These are phyloP conservation scores for Botrylloides violaceus DNA, from an alignment of 23 tunicate species.

Conservation along the genomic window DNA sequence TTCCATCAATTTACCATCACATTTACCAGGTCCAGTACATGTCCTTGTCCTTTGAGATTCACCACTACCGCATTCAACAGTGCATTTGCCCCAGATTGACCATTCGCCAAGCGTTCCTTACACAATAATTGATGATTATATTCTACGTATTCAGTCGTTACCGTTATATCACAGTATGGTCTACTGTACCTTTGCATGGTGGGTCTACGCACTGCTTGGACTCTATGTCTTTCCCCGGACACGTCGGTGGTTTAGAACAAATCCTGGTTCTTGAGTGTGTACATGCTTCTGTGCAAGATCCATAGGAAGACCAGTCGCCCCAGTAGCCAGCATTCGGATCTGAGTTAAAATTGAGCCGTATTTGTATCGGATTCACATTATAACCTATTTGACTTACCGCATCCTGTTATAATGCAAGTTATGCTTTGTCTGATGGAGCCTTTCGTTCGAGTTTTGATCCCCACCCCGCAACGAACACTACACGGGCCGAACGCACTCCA, in stretches of 20 bases:
- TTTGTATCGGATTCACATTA: too few species aligned
- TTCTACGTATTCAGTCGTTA: too few species aligned
- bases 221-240: background rate
- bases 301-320: background rate
- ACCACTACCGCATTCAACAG: background rate
- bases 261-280: background rate
- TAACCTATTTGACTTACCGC: too few species aligned
- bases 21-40: background rate
- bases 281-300: background rate
- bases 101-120: background rate
- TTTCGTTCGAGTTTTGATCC: background rate
- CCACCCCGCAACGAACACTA: background rate
- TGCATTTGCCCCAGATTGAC: background rate
- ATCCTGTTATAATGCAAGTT: background rate
- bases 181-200: too few species aligned
- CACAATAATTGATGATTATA: too few species aligned
- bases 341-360: background rate
- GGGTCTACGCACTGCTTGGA: background rate
- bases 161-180: too few species aligned
- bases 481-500: background rate
- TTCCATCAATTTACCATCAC: background rate
- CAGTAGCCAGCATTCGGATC: background rate
- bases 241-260: background rate
- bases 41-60: background rate
- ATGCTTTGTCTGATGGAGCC: background rate